These are phyloP conservation scores for Zele albiditarsus DNA, from an alignment of 2,888 invertebrate species.

Conservation along the genomic window DNA sequence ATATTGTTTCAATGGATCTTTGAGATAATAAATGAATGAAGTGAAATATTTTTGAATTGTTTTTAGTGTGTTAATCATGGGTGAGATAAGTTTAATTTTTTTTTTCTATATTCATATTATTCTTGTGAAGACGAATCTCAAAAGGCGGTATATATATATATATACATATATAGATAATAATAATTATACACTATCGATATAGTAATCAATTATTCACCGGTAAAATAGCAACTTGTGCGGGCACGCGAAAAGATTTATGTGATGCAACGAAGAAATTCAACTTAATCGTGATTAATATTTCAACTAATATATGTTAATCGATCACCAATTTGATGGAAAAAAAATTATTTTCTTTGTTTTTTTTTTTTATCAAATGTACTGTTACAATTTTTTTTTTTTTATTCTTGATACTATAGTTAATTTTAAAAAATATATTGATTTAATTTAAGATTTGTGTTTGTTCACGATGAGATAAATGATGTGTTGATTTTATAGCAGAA, in stretches of 20 bases:
- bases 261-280: slow-evolving; percentile 31
- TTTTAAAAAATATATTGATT: no score
- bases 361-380: not conserved
- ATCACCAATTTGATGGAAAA: not conserved
- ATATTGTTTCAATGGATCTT: slow-evolving; percentile 30
- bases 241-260: slow-evolving; percentile 35
- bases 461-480: no score
- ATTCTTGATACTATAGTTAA: no score
- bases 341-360: not conserved
- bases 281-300: slow-evolving; percentile 39
- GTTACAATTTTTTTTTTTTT: not conserved
- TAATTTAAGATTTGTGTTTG: no score
- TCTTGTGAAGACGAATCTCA: slow-evolving; percentile 1
- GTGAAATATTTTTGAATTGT: not conserved
- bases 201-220: slow-evolving; percentile 39
- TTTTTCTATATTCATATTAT: not conserved
- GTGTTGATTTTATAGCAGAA: no score
- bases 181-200: slow-evolving; percentile 28
- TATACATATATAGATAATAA: slow-evolving; percentile 4
- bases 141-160: slow-evolving; percentile 20
- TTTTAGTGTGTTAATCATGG: not conserved
- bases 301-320: slow-evolving; percentile 23
- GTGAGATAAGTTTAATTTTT: slow-evolving; percentile 10
- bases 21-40: not conserved
- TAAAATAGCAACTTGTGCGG: slow-evolving; percentile 39